Base-by-base conservation (phyloP, 2,797 vertebrate species). In the Peromyscus aztecus region DNA sequence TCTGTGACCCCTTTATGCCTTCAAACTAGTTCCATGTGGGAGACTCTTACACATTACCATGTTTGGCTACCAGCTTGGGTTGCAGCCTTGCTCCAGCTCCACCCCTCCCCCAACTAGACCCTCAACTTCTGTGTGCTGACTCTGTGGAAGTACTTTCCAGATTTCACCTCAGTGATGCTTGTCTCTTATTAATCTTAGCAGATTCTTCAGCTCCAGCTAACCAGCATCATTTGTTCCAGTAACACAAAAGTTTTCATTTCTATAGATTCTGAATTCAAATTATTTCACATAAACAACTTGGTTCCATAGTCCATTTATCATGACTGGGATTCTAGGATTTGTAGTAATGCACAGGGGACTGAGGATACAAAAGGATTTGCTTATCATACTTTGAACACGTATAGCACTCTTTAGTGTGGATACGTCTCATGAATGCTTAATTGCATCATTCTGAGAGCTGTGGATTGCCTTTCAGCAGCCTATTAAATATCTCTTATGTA, bases 261-360 rank as follows among this genome's bases (percentile, higher is more conserved):
- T 12, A 46, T 19, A 84, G 40, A 65, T 46, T 65, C 11, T 84
- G 61, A 46, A 84, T 84, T 65, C 11, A 65, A 34, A 46, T 21
- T 27, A 19, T 43, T 46, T 46, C 40, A 46, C 29, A 84, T 63
- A 65, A 84, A 13, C 61, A 65, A 24, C 61, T 65, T 37, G 3
- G 52, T 77, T 80, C 24, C 71, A 6, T 2, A 52, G 4, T 29
- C 10, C 34, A 0, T 2, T 2, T 49, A 23, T 65, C 46, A 1
- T 3, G 55, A 57, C 40, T 40, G 3, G 6, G 6, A 19, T 46
- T 34, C 23, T 11, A 27, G 69, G 34, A 80, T 29, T 21, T 55
- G 12, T 19, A 19, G 55, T 55, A 52, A 40, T 34, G 16, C 1
- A 6, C 1, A 13, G 34, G 55, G 59, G 37, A 1, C 29, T 55